Percentiles rank a stretch among this genome's conserved stretches.
Conservation (phyloP, 2,888 invertebrate species). For the Calliphora vomitoria region DNA sequence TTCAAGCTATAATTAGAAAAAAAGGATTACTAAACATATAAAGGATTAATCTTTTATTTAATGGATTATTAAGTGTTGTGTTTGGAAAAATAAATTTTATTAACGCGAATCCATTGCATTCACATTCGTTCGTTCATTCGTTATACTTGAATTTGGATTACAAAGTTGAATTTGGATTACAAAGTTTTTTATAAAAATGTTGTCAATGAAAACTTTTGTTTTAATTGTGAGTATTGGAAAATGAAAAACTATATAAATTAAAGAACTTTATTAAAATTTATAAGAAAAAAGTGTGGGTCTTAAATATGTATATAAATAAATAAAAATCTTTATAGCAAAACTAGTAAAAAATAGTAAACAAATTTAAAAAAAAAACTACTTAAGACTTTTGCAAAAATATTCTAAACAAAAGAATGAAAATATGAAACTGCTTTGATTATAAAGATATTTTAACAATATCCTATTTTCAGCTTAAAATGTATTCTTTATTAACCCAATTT, state of each 20-base stretch:
- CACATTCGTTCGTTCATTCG: not conserved
- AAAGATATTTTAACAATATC: too few relatives aligned
- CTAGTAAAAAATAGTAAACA: not conserved
- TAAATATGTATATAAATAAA: not conserved
- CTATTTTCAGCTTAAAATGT: too few relatives aligned
- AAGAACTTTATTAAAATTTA: not conserved
- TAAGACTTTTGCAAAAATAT: too few relatives aligned
- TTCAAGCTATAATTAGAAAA: not conserved
- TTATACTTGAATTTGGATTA: constrained; percentile 20
- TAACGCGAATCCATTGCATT: not conserved
- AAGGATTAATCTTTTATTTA: constrained; percentile 40
- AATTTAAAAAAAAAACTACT: not conserved
- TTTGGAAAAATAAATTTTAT: not conserved
- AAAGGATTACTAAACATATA: constrained; percentile 35
- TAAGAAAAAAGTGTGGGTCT: not conserved
- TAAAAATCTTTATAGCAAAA: not conserved
- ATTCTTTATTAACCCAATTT: too few relatives aligned
- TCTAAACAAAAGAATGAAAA: too few relatives aligned
- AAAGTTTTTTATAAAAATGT: constrained; percentile 70
- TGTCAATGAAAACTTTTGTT: constrained; percentile 76
- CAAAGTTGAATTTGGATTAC: constrained; percentile 26
- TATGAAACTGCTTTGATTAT: too few relatives aligned
- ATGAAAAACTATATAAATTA: not conserved
- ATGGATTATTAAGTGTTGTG: constrained; percentile 46
- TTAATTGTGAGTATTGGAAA: constrained; percentile 76